These are phyloP conservation scores for Catharus ustulatus DNA, from an alignment of 2,797 vertebrate species.

Conservation along the genomic window DNA sequence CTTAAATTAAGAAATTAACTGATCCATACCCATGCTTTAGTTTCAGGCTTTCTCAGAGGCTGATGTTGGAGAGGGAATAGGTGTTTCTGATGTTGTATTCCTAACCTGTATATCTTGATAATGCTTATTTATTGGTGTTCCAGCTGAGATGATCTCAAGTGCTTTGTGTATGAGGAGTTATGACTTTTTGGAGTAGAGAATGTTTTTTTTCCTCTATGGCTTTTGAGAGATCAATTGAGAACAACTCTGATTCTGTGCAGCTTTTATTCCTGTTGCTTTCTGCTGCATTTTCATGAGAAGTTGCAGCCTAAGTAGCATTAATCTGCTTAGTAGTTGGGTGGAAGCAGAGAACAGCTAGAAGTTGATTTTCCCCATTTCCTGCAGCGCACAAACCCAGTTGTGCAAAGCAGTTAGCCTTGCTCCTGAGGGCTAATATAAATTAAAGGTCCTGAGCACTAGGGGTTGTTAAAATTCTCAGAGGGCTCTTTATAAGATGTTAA, in stretches of 20 bases:
- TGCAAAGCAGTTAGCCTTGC: slow-evolving; percentile 41
- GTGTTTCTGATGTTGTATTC: neutral
- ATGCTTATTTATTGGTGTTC: neutral
- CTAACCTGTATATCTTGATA: neutral
- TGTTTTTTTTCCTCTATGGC: neutral
- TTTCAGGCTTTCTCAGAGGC: neutral
- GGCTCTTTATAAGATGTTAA: slow-evolving; percentile 67
- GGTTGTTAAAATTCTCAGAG: slow-evolving; percentile 71
- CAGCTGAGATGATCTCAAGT: neutral
- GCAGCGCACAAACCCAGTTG: neutral
- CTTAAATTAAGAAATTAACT: neutral
- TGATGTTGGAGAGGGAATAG: neutral
- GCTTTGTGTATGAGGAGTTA: neutral
- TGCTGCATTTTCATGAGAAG: neutral
- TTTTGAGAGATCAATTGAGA: neutral
- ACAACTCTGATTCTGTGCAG: neutral
- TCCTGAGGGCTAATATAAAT: slow-evolving; percentile 54
- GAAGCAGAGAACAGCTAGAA: slow-evolving; percentile 30
- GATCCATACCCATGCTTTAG: neutral
- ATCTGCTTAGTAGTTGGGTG: slow-evolving; percentile 7
- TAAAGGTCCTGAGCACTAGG: slow-evolving; percentile 40
- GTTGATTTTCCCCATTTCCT: neutral
- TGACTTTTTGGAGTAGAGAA: neutral
- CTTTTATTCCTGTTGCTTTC: neutral
- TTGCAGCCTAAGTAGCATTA: neutral